Evolutionary conservation across 2,888 invertebrate genomes (phyloP), one percentile per base, ranked within the genome.

Genomic region (Dryadula phaetusa): DNA sequence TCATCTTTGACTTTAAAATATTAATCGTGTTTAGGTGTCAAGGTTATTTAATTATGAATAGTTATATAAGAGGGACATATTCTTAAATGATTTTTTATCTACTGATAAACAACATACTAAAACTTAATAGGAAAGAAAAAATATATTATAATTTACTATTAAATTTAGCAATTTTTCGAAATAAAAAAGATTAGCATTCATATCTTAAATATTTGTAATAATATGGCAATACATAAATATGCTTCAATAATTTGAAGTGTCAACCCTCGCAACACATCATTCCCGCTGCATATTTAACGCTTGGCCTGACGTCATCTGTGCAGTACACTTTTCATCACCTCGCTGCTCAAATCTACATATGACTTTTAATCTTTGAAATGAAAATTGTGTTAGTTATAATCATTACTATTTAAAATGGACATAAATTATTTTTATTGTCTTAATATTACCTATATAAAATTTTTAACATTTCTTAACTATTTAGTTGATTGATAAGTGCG

Each of bases 291-390:
- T 85, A 85, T 88, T 90, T 86, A 87, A 84, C 84, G 84, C 82
- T 80, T 84, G 84, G 82, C 86, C 84, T 83, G 82, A 86, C 86
- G 84, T 84, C 83, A 80, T 81, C 79, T 81, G 77, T 74, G 76
- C 79, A 78, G 69, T 70, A 75, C 42, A 68, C 70, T 61, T 64
- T 64, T 68, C 68, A 68, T 68, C 65, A 70, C 62, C 60, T 60
- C 60, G 40, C 68, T 37, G 46, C 56, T 62, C 42, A 46, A 67
- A 64, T 62, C 56, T 22, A 62, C 62, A 53, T 56, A 65, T 22
- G 62, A 34, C 53, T 62, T 64, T 67, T 62, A 64, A 62, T 34
- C 32, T 63, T 10, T 61, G 14, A 47, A 61, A 40, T 54, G 58
- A 56, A 40, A 12, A 28, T 47, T 60, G 40, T 1, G 10, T 18